These are phyloP conservation scores for Drosophila lacteicornis DNA, from an alignment of 1,140 invertebrate species.

Conservation along the genomic window DNA sequence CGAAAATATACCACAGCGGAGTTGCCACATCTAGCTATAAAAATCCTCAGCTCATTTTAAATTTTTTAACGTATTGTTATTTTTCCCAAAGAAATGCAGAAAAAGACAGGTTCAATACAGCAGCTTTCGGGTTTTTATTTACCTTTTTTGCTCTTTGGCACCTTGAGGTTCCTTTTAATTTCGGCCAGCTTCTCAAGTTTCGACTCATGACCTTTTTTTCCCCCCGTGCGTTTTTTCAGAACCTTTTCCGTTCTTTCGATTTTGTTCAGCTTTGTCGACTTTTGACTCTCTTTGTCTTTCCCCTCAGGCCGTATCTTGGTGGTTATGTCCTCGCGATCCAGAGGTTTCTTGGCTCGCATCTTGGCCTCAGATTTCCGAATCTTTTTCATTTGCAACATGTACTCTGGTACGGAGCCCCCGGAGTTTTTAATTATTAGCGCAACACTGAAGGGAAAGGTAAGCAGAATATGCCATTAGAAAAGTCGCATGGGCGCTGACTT, in stretches of 20 bases:
- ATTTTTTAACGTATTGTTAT: too few relatives aligned
- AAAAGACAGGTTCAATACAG: too few relatives aligned
- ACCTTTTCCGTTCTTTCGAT: constrained; percentile 16
- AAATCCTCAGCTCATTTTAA: too few relatives aligned
- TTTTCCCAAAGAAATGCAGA: too few relatives aligned
- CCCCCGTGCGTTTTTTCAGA: constrained; percentile 7
- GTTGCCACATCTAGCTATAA: neutral
- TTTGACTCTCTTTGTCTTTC: neutral
- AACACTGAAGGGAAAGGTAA: constrained; percentile 87
- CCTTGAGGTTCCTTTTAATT: constrained; percentile 25
- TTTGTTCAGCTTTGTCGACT: constrained; percentile 17
- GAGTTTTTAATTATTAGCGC: constrained; percentile 94
- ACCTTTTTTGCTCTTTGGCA: neutral
- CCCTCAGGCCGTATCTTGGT: constrained; percentile 85
- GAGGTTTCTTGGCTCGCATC: constrained; percentile 87
- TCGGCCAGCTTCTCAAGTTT: constrained; percentile 26
- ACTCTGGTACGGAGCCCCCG: constrained; percentile 95
- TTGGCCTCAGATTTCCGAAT: constrained; percentile 88
- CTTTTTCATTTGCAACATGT: constrained; percentile 93
- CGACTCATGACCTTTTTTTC: neutral
- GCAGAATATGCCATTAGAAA: neutral
- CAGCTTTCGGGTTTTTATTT: neutral
- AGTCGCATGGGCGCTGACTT: neutral
- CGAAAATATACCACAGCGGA: neutral
- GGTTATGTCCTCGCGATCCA: constrained; percentile 88